Evolutionary conservation across 2,797 vertebrate genomes (phyloP).

Genomic region (Amniataba percoides): DNA sequence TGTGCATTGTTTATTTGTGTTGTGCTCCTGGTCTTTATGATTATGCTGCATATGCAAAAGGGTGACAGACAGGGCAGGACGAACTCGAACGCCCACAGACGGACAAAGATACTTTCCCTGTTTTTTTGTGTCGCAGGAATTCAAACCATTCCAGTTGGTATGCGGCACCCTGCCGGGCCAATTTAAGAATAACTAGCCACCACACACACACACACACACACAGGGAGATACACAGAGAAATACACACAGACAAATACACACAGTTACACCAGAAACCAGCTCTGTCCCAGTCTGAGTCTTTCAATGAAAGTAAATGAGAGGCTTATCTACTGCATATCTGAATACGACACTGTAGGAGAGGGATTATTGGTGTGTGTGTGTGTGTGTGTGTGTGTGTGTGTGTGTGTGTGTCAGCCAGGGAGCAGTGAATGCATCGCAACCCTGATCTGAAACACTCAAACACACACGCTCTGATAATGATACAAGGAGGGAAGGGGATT

Average conservation of each 20-base stretch:
- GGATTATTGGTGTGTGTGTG: conserved; percentile 42
- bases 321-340: conserved; percentile 61
- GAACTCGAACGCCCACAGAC: conserved; percentile 1
- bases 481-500: conserved; percentile 32
- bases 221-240: conserved; percentile 13
- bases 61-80: conserved; percentile 10
- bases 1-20: background rate
- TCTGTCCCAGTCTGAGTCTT: conserved; percentile 46
- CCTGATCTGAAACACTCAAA: conserved; percentile 6
- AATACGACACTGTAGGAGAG: conserved; percentile 56
- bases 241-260: conserved; percentile 36
- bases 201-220: conserved; percentile 34
- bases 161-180: conserved; percentile 55
- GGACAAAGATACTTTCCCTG: conserved; percentile 30
- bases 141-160: conserved; percentile 61
- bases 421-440: background rate
- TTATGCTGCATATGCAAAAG: conserved; percentile 1
- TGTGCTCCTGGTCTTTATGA: conserved; percentile 7
- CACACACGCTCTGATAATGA: conserved; percentile 22
- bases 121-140: conserved; percentile 70
- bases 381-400: conserved; percentile 33
- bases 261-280: conserved; percentile 21
- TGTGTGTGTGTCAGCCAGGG: background rate
- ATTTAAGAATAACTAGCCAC: conserved; percentile 60
- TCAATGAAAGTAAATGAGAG: conserved; percentile 61